A percentile compares a stretch with the other conserved stretches of the same genome.
Conservation (phyloP, 2,113 vertebrate genomes). For the Thinocorus orbignyianus region DNA sequence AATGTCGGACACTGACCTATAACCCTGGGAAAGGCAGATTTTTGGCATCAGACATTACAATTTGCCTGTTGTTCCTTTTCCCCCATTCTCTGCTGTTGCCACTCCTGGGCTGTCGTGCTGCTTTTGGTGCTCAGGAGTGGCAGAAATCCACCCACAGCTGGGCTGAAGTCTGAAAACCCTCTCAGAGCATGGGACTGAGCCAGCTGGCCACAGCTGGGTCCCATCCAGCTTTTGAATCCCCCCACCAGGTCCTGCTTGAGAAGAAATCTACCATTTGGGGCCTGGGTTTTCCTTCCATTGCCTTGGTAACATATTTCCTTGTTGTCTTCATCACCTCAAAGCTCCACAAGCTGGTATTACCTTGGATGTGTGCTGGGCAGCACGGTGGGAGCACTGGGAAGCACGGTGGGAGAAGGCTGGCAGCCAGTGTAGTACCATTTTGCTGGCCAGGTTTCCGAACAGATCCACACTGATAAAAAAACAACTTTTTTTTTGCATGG, state of each 20-base stretch:
- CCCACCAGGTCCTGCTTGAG: too few relatives aligned
- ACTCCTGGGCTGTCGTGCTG: not conserved
- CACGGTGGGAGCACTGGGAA: not conserved
- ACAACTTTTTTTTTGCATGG: not conserved
- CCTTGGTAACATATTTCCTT: too few relatives aligned
- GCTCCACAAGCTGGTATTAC: not conserved
- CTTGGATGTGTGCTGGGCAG: not conserved
- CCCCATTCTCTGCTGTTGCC: not conserved
- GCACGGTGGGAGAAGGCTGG: not conserved
- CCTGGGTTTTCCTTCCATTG: too few relatives aligned
- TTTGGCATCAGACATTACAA: not conserved
- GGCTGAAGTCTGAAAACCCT: not conserved
- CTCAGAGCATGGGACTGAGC: not conserved
- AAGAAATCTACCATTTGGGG: too few relatives aligned
- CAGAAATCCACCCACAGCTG: not conserved
- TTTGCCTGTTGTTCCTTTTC: not conserved
- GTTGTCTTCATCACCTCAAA: too few relatives aligned
- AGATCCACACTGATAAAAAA: not conserved
- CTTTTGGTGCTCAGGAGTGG: not conserved
- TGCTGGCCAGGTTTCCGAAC: not conserved
- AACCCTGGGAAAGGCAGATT: not conserved
- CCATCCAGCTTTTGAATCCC: not conserved
- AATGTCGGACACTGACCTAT: not conserved
- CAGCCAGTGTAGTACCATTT: not conserved
- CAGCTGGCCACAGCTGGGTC: not conserved